Conservation (phyloP, 2,113 vertebrate species). For the Trematocara zebra region DNA sequence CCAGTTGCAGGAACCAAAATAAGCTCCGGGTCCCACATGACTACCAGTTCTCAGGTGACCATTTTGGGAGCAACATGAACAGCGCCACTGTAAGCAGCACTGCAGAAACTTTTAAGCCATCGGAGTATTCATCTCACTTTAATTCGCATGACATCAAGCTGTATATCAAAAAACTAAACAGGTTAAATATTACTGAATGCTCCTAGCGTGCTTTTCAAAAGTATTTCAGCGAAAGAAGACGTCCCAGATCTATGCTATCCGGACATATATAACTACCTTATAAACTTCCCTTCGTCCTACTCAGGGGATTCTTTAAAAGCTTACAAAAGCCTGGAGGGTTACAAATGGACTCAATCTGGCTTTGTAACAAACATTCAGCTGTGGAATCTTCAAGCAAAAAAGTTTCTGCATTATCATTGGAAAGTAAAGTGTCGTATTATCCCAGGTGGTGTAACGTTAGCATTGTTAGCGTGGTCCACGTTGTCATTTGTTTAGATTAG, state of each 20-base stretch:
- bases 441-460: no score
- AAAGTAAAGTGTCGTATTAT: no score
- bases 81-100: background rate
- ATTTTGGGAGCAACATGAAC: background rate
- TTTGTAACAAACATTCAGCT: no score
- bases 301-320: no score
- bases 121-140: background rate
- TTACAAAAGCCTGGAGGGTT: no score
- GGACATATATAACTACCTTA: rapidly evolving
- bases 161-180: background rate
- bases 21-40: background rate
- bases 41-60: background rate
- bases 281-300: background rate
- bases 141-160: background rate
- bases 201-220: background rate
- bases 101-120: background rate
- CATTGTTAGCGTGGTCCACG: no score
- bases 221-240: background rate
- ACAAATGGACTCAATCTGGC: no score
- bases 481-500: no score
- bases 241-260: background rate
- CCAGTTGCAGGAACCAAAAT: background rate
- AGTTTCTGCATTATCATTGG: no score
- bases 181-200: background rate
- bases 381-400: no score